Conservation (phyloP, 2,797 vertebrate species). For the Gambelia wislizenii region DNA sequence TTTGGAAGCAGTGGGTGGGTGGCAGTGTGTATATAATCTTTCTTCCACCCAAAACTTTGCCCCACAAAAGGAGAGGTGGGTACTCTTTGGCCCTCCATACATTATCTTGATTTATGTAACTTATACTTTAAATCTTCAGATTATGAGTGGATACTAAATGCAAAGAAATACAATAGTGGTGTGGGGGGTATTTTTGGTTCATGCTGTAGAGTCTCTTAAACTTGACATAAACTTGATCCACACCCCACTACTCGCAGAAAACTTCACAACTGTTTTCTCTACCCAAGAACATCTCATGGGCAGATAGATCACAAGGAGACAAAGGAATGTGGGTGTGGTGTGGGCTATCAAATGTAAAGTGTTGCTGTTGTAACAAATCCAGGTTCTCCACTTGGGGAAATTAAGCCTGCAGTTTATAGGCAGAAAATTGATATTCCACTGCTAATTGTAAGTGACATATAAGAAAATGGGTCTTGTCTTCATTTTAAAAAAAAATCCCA, state of each 20-base stretch:
- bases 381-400: neutral
- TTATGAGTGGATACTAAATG: neutral
- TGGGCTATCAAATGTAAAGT: neutral
- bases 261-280: neutral
- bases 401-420: neutral
- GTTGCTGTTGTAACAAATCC: neutral
- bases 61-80: neutral
- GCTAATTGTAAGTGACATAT: slow-evolving; percentile 8
- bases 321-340: neutral
- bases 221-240: neutral
- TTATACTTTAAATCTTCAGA: neutral
- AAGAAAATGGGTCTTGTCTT: neutral
- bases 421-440: neutral
- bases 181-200: no score
- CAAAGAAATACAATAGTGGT: neutral
- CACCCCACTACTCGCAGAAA: neutral
- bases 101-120: neutral
- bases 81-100: neutral
- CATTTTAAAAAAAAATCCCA: neutral
- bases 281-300: neutral
- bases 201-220: neutral
- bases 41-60: neutral
- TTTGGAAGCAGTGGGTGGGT: neutral
- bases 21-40: neutral
- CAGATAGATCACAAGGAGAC: neutral